Evolutionary conservation across 2,888 invertebrate species (phyloP).

Genomic region (Drosophila mayaguana): DNA sequence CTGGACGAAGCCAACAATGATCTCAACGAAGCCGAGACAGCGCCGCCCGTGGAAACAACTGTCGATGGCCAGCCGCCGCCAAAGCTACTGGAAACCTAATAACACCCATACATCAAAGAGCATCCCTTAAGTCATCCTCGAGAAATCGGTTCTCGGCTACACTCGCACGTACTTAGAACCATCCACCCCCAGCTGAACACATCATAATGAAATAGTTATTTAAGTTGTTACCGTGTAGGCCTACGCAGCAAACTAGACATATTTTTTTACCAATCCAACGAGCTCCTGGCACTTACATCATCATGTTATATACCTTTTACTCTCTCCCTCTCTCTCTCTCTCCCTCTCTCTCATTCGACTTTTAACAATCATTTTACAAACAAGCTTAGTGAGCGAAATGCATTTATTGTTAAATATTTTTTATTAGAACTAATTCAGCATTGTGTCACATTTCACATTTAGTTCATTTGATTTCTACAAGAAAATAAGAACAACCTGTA

Average conservation of each 20-base stretch:
- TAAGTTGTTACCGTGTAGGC: conserved; percentile 43
- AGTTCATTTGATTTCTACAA: conserved; percentile 64
- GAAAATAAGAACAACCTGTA: conserved; percentile 64
- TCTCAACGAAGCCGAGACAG: conserved; percentile 32
- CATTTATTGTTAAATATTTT: conserved; percentile 56
- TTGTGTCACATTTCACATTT: conserved; percentile 33
- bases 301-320: neutral
- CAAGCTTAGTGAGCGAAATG: conserved; percentile 36
- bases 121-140: conserved; percentile 12
- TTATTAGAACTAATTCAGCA: conserved; percentile 33
- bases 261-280: conserved; percentile 29
- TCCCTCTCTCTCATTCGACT: neutral
- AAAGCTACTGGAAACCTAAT: conserved; percentile 39
- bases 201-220: conserved; percentile 38
- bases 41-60: neutral
- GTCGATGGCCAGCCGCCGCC: conserved; percentile 11
- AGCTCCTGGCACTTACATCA: conserved; percentile 21
- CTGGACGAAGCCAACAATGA: conserved; percentile 46
- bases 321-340: too few relatives aligned
- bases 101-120: neutral
- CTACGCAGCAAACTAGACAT: conserved; percentile 19
- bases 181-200: conserved; percentile 39
- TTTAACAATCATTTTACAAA: conserved; percentile 8
- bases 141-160: conserved; percentile 12
- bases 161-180: conserved; percentile 34